A percentile compares a stretch with the other conserved stretches of the same genome.
These are phyloP conservation scores for Sycophila sp. DNA, from an alignment of 1,140 invertebrate genomes.

Conservation along the genomic window DNA sequence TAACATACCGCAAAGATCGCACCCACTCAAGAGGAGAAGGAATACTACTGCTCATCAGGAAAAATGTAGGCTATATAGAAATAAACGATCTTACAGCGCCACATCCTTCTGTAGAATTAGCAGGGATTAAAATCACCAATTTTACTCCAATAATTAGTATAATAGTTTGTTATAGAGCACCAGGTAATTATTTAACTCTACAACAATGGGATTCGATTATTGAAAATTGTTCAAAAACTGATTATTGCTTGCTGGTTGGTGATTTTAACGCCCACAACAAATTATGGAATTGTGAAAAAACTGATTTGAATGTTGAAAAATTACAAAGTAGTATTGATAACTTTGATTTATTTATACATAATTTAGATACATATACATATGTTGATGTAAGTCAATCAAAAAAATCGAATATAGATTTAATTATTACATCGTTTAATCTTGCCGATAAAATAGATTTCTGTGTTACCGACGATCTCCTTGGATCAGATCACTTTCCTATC, in stretches of 20 bases:
- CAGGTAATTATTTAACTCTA: background rate
- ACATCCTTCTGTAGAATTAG: background rate
- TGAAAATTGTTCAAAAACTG: background rate
- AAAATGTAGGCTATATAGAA: background rate
- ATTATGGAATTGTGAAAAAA: background rate
- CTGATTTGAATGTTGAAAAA: background rate
- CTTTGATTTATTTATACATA: background rate
- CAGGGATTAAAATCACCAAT: background rate
- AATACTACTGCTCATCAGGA: background rate
- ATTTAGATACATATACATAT: background rate
- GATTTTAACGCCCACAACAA: slow-evolving; percentile 21
- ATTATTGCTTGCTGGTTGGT: background rate
- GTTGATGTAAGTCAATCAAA: background rate
- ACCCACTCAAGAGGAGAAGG: background rate
- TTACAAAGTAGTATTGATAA: background rate
- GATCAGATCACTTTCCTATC: slow-evolving; percentile 1
- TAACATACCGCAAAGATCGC: background rate
- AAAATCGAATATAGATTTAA: background rate
- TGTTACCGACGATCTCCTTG: background rate
- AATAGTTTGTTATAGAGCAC: background rate
- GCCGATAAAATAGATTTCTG: background rate
- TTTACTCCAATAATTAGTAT: background rate
- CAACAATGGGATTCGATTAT: background rate
- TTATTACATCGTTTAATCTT: background rate
- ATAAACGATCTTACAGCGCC: background rate